These are phyloP conservation scores for Nomada ferruginata DNA, from an alignment of 2,888 invertebrate species.

Conservation along the genomic window DNA sequence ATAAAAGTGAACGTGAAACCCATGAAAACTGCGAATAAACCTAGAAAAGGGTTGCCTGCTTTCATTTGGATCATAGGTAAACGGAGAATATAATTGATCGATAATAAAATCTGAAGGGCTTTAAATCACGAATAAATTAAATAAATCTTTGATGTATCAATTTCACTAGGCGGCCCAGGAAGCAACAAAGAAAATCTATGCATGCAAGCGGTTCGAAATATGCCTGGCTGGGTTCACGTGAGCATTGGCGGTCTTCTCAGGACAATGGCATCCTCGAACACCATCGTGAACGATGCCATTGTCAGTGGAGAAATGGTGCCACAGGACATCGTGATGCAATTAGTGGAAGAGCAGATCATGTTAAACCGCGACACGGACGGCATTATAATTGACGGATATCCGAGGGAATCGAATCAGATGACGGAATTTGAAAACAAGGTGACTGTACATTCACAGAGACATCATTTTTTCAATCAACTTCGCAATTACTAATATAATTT, in stretches of 20 bases:
- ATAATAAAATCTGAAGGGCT: background rate
- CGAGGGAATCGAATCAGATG: constrained; percentile 95
- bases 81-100: background rate
- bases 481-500: background rate
- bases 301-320: constrained; percentile 93
- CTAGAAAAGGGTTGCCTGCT: constrained; percentile 81
- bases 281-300: constrained; percentile 89
- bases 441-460: constrained; percentile 7
- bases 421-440: constrained; percentile 96
- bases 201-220: constrained; percentile 88
- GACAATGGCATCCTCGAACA: constrained; percentile 88
- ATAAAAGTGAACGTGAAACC: constrained; percentile 70
- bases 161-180: constrained; percentile 91
- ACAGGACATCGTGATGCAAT: constrained; percentile 90
- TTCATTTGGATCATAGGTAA: constrained; percentile 85
- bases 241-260: constrained; percentile 92
- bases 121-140: too few relatives aligned
- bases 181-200: constrained; percentile 95
- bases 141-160: background rate
- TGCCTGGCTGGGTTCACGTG: constrained; percentile 91
- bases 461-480: too few relatives aligned
- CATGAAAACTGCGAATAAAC: constrained; percentile 76
- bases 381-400: constrained; percentile 97
- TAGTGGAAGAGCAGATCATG: constrained; percentile 89
- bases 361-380: constrained; percentile 86